Percentiles rank a stretch among this genome's conserved stretches.
Conservation (phyloP, 1,140 invertebrate genomes). For the Papilio dardanus region DNA sequence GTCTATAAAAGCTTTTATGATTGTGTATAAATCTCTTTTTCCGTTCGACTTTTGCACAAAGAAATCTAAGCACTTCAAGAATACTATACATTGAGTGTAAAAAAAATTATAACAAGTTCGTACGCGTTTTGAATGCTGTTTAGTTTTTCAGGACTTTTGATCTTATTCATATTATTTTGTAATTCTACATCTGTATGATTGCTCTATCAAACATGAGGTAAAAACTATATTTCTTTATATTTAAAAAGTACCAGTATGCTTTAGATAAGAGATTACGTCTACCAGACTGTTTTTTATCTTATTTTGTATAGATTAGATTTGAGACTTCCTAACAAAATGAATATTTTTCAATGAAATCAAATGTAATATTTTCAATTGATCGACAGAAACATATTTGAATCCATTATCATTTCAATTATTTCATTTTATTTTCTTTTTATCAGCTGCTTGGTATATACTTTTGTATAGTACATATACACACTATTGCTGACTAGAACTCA, state of each 20-base stretch:
- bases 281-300: conserved; percentile 37
- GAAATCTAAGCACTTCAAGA: conserved; percentile 3
- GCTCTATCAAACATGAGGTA: not conserved
- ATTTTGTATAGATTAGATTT: conserved; percentile 41
- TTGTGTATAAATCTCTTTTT: not conserved
- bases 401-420: not conserved
- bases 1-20: not conserved
- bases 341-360: conserved; percentile 31
- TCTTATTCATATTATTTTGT: too few species aligned
- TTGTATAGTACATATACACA: too few species aligned
- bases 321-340: conserved; percentile 37
- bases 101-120: not conserved
- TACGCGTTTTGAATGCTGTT: too few species aligned
- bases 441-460: too few species aligned
- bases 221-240: not conserved
- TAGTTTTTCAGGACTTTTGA: too few species aligned
- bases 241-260: not conserved
- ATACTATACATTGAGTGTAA: not conserved
- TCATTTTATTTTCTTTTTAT: not conserved
- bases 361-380: not conserved
- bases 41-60: not conserved
- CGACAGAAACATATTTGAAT: not conserved
- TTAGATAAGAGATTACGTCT: conserved; percentile 41
- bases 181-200: not conserved
- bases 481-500: too few species aligned